Evolutionary conservation across 1,140 invertebrate genomes (phyloP), one percentile per base, ranked within the genome.

Genomic region (Bombus sibiricus): DNA sequence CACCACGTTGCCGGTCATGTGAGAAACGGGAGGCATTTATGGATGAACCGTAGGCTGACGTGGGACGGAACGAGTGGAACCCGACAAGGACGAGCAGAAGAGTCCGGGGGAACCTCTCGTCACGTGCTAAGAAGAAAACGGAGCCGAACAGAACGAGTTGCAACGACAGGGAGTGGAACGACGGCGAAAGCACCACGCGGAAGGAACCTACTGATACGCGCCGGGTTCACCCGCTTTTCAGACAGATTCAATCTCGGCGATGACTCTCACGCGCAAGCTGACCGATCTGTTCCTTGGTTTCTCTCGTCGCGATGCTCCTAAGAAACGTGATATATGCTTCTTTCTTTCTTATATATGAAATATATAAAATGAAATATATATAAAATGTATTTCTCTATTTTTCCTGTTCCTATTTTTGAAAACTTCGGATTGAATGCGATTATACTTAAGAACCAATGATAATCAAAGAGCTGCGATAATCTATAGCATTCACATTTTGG

Each of bases 101-200:
- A 43, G 3, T 12, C 34, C 15, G 15, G 81, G 25, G 34, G 74
- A 69, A 83, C 64, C 22, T 25, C 43, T 32, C 18, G 81, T 83
- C 72, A 68, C 73, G 43, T 83, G 81, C 43, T 12, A 39, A 68
- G 71, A 68, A 53, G 53, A 59, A 53, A 83, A 41, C 62, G 25
- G 13, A 75, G 39, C 15, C 34, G 37, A 72, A 53, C 78, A 18
- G 68, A 39, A 72, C 69, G 6, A 43, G 69, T 62, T 39, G 53
- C 39, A 62, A 62, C 37, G 10, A 59, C 37, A 37, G 47, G 47
- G 79, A 81, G 37, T 73, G 79, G 82, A 83, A 75, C 72, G 34
- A 78, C 66, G 66, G 83, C 64, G 87, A 81, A 87, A 80, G 59
- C 83, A 75, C 53, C 74, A 79, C 88, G 53, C 79, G 79, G 87